phyloP scores from a whole-genome alignment of 2,888 invertebrate genomes.

The Sminthurinus aureus region DNA sequence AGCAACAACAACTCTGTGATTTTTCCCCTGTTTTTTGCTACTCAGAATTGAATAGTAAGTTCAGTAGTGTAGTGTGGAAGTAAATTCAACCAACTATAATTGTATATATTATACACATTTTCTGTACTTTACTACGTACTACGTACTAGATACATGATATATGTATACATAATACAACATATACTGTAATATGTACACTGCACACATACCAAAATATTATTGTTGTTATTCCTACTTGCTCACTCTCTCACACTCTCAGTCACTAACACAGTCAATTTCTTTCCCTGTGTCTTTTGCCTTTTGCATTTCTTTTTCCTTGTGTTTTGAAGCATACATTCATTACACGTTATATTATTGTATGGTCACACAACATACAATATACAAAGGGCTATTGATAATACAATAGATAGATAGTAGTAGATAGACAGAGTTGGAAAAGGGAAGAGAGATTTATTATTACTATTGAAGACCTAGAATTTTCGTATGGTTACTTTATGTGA shows the following conservation, averaged over 20 bases:
- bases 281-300: background rate
- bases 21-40: background rate
- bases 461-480: background rate
- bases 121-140: too few species aligned
- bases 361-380: too few species aligned
- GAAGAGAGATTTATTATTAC: background rate
- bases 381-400: too few species aligned
- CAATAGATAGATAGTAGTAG: background rate
- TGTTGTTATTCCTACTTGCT: background rate
- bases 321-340: background rate
- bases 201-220: background rate
- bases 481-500: constrained; percentile 1
- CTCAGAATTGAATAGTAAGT: too few species aligned
- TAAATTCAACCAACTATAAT: too few species aligned
- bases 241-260: too few species aligned
- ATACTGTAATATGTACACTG: background rate
- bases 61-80: too few species aligned
- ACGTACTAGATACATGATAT: too few species aligned
- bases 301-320: background rate
- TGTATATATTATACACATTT: too few species aligned
- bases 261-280: background rate
- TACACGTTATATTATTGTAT: too few species aligned
- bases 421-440: background rate
- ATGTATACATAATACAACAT: too few species aligned
- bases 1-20: background rate